Percentiles rank a stretch among this genome's conserved stretches.
phyloP scores from a whole-genome alignment of 2,113 vertebrate genomes.

The Eptesicus fuscus region DNA sequence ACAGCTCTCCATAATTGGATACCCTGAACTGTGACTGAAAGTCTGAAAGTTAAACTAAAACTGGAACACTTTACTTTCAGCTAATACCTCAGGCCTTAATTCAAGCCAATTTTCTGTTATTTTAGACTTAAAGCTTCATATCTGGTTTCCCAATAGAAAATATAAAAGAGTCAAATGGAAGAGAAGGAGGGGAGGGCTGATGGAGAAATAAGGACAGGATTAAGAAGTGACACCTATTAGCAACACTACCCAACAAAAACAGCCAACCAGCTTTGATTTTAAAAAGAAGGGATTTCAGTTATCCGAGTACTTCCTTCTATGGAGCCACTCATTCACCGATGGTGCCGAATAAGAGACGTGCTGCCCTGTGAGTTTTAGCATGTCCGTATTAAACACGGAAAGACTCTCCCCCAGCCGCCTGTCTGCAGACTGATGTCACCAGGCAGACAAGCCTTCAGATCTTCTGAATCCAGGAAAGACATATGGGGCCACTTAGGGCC shows the following conservation, averaged over 20 bases:
- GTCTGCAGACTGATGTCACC: neutral
- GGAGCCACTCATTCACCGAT: neutral
- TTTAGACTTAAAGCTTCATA: neutral
- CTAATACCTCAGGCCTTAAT: neutral
- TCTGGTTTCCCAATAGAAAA: neutral
- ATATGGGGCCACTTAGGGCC: neutral
- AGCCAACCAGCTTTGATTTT: neutral
- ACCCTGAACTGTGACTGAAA: neutral
- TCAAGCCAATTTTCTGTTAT: neutral
- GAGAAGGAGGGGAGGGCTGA: neutral
- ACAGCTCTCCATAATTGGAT: neutral
- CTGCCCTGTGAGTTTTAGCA: neutral
- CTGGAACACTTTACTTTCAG: neutral
- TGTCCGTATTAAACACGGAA: neutral
- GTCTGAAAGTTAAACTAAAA: constrained; percentile 1
- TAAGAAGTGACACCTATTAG: neutral
- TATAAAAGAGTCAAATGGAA: neutral
- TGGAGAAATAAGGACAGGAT: neutral
- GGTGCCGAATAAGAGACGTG: neutral
- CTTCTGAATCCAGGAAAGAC: constrained; percentile 14
- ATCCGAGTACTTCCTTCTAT: neutral
- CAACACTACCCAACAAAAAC: neutral
- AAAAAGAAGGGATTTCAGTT: neutral
- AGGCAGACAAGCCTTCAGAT: neutral
- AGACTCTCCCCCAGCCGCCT: neutral